Evolutionary conservation across 2,113 vertebrate genomes (phyloP), one percentile per base, ranked within the genome.

Genomic region (Chionis minor): DNA sequence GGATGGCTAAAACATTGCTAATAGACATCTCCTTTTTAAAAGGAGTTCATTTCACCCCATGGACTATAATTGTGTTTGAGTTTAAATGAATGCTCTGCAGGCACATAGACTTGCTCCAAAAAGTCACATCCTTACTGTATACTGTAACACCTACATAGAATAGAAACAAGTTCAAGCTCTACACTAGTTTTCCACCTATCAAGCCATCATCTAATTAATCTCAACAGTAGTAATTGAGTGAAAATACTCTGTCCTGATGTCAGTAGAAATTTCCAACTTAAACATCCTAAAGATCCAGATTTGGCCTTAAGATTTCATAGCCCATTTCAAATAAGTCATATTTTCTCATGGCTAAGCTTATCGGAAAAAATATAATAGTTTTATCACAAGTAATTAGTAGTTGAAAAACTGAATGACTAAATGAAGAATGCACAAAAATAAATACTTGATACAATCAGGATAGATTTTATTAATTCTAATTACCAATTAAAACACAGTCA

Each of bases 401-500:
- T 78, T 89, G 8, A 66, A 71, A 92, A 79, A 24, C 15, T 71
- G 44, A 70, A 85, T 69, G 21, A 52, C 61, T 74, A 67, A 49
- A 78, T 52, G 52, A 94, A 65, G 44, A 96, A 90, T 47, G 17
- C 27, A 94, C 84, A 89, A 62, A 30, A 1, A 1, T 22, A 63
- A 87, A 80, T 16, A 80, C 56, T 84, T 59, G 33, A 63, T 30
- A 89, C 35, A 85, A 65, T 12, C 44, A 91, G 40, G 49, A 80
- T 5, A 74, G 24, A 52, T 56, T 91, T 94, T 74, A 72, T 90
- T 85, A 55, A 15, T 80, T 84, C n/a, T 77, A 82, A 90, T 79
- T 65, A 95, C 30, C 28, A 52, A 88, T 90, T 27, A 90, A 65
- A 77, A 90, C 63, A 95, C 67, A 80, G 86, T 40, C 79, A 95